Percentiles rank a stretch among this genome's conserved stretches.
These are phyloP conservation scores for Erebia ligea DNA, from an alignment of 2,888 invertebrate genomes.

Conservation along the genomic window DNA sequence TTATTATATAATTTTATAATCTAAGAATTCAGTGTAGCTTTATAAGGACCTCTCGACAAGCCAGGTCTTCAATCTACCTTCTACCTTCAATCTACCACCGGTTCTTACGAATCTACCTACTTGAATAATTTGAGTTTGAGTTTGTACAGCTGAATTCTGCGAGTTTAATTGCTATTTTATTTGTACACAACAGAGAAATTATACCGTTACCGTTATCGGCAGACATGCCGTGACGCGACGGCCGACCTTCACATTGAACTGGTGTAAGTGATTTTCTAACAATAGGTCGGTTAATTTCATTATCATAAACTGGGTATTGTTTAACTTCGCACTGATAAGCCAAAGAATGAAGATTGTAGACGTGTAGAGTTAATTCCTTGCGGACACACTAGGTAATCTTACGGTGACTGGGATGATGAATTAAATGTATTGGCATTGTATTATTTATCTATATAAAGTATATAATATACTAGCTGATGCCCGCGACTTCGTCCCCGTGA, in stretches of 20 bases:
- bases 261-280: constrained; percentile 18
- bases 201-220: background rate
- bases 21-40: no score
- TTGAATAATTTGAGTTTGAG: no score
- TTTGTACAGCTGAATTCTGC: no score
- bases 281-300: constrained; percentile 20
- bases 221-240: background rate
- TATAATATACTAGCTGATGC: no score
- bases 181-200: background rate
- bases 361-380: background rate
- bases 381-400: background rate
- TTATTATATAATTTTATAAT: no score
- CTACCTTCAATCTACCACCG: no score
- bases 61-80: no score
- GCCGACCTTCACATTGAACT: constrained; percentile 25
- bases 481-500: no score
- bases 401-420: background rate
- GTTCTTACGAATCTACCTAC: no score
- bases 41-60: no score
- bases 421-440: background rate
- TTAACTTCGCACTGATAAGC: constrained; percentile 10
- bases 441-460: no score
- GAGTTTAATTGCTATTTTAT: no score
- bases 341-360: background rate
- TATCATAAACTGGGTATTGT: constrained; percentile 23